These are phyloP conservation scores for Sterna hirundo DNA, from an alignment of 2,113 vertebrate species.

Conservation along the genomic window DNA sequence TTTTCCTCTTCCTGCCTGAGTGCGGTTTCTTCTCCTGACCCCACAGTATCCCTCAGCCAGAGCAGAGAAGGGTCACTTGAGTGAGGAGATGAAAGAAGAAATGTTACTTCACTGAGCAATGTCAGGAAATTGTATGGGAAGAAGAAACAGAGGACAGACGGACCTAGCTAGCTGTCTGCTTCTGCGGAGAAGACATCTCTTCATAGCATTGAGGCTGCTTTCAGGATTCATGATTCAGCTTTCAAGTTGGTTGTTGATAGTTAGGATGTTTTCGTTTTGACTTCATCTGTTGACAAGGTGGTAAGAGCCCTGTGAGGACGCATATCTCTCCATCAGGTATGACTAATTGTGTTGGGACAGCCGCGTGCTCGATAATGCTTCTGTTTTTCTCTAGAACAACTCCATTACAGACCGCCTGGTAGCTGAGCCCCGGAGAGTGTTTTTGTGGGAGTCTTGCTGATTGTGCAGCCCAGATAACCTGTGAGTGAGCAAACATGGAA, in stretches of 20 bases:
- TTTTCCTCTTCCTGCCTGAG: background rate
- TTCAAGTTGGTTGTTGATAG: slow-evolving; percentile 15
- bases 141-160: background rate
- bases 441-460: slow-evolving; percentile 50
- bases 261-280: slow-evolving; percentile 46
- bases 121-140: background rate
- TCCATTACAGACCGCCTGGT: slow-evolving; percentile 41
- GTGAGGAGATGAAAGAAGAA: background rate
- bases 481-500: slow-evolving; percentile 36
- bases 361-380: background rate
- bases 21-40: background rate
- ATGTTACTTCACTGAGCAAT: background rate
- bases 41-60: background rate
- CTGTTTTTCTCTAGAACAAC: slow-evolving; percentile 36
- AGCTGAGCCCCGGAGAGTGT: background rate
- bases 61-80: background rate
- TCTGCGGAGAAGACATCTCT: background rate
- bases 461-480: slow-evolving; percentile 50
- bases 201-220: background rate
- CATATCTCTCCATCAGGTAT: slow-evolving; percentile 38
- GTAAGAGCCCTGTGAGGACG: background rate
- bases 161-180: background rate
- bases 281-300: slow-evolving; percentile 28
- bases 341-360: slow-evolving; percentile 55
- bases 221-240: slow-evolving; percentile 27